A percentile compares a stretch with the other conserved stretches of the same genome.
These are phyloP conservation scores for Cepaea nemoralis DNA, from an alignment of 1,140 invertebrate genomes.

Conservation along the genomic window DNA sequence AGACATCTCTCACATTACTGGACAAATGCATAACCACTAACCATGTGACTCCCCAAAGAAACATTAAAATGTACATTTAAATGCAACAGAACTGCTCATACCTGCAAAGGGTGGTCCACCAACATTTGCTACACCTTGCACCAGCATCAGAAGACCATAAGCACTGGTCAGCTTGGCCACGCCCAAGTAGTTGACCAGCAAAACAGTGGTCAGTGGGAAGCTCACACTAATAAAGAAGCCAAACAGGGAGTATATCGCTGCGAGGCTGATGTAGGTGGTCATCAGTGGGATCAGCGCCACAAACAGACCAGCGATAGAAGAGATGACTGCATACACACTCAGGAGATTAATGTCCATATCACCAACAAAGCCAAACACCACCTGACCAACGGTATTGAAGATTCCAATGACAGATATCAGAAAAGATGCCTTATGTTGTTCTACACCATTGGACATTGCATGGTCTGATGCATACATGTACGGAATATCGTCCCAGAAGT, in stretches of 20 bases:
- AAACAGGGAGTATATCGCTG: slow-evolving; percentile 58
- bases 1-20: too few species aligned
- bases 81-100: slow-evolving; percentile 42
- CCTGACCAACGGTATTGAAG: slow-evolving; percentile 77
- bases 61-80: neutral
- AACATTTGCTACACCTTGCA: slow-evolving; percentile 68
- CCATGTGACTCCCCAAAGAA: too few species aligned
- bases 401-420: slow-evolving; percentile 90
- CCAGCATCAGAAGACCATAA: slow-evolving; percentile 69
- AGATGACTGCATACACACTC: slow-evolving; percentile 62
- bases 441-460: slow-evolving; percentile 56
- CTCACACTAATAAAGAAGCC: slow-evolving; percentile 70
- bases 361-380: slow-evolving; percentile 88
- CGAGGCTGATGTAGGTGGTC: slow-evolving; percentile 53
- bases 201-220: slow-evolving; percentile 67
- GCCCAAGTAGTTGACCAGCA: slow-evolving; percentile 68
- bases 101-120: slow-evolving; percentile 69
- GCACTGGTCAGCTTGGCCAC: slow-evolving; percentile 69
- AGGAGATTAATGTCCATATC: slow-evolving; percentile 75
- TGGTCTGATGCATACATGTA: slow-evolving; percentile 66
- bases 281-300: slow-evolving; percentile 57
- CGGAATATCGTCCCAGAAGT: slow-evolving; percentile 67
- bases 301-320: slow-evolving; percentile 58
- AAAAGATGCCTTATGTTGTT: slow-evolving; percentile 83
- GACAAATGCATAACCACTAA: too few species aligned